Conservation (phyloP, 2,113 vertebrate genomes). For the Oriolus oriolus region DNA sequence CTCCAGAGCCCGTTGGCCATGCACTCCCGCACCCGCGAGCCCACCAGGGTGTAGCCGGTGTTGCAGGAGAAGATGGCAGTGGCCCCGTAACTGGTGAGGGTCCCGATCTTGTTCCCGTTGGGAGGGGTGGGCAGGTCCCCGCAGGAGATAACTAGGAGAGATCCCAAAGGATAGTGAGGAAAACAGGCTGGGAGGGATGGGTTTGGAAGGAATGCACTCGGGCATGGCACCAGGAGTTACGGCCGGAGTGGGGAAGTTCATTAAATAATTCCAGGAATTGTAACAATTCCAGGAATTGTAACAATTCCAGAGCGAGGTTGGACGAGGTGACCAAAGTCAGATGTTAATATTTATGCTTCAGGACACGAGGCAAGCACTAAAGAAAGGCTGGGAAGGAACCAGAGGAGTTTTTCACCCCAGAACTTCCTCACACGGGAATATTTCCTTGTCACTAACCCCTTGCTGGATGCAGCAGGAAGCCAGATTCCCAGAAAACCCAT, state of each 20-base stretch:
- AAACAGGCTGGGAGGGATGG: background rate
- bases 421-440: background rate
- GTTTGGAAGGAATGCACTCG: rapidly evolving
- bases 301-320: rapidly evolving
- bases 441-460: background rate
- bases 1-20: slow-evolving; percentile 98
- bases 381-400: background rate
- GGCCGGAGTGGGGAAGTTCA: background rate
- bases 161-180: background rate
- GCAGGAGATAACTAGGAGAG: slow-evolving; percentile 88
- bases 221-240: rapidly evolving
- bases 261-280: background rate
- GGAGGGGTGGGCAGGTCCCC: slow-evolving; percentile 89
- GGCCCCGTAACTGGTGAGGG: slow-evolving; percentile 85
- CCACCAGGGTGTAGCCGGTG: slow-evolving; percentile 93
- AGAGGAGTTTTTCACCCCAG: background rate
- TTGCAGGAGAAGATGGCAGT: slow-evolving; percentile 98
- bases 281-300: background rate
- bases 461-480: background rate
- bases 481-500: background rate
- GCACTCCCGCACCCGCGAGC: slow-evolving; percentile 92
- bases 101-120: slow-evolving; percentile 95
- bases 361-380: background rate
- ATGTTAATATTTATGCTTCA: background rate
- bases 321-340: background rate